These are phyloP conservation scores for Temnothorax curvispinosus DNA, from an alignment of 1,140 invertebrate genomes.

Conservation along the genomic window DNA sequence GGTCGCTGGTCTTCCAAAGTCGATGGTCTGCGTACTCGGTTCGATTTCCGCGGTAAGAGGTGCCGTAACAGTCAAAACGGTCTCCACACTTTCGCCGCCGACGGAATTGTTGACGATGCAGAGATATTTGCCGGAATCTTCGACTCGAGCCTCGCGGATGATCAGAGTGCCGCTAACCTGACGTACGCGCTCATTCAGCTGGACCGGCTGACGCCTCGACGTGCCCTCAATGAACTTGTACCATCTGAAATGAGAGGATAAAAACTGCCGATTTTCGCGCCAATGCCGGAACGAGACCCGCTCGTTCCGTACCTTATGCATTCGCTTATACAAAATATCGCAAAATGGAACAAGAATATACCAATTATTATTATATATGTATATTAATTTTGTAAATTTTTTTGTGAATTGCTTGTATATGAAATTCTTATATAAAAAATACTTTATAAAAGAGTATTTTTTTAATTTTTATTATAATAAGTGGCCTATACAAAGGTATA, in stretches of 20 bases:
- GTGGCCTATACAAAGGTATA: not conserved
- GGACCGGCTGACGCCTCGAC: slow-evolving; percentile 93
- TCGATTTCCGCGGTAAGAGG: slow-evolving; percentile 95
- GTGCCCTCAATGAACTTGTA: slow-evolving; percentile 96
- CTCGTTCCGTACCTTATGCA: slow-evolving; percentile 15
- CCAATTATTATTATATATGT: not conserved
- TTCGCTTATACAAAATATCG: not conserved
- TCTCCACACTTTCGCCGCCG: slow-evolving; percentile 96
- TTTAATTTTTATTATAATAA: not conserved
- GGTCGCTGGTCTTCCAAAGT: slow-evolving; percentile 95
- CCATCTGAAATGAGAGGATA: slow-evolving; percentile 91
- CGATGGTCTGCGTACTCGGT: slow-evolving; percentile 95
- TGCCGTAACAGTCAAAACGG: slow-evolving; percentile 96
- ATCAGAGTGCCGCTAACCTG: slow-evolving; percentile 98
- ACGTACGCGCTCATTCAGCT: slow-evolving; percentile 94
- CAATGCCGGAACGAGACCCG: slow-evolving; percentile 25
- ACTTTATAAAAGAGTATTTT: not conserved
- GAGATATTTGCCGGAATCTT: slow-evolving; percentile 97
- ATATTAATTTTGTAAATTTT: not conserved
- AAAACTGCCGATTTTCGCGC: slow-evolving; percentile 56
- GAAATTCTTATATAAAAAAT: not conserved
- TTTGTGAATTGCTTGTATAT: not conserved
- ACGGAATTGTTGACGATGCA: slow-evolving; percentile 98
- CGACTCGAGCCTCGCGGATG: slow-evolving; percentile 95
- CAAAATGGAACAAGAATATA: slow-evolving; percentile 50